Evolutionary conservation across 1,140 invertebrate genomes (phyloP).

Genomic region (Drosophila sulfurigaster): DNA sequence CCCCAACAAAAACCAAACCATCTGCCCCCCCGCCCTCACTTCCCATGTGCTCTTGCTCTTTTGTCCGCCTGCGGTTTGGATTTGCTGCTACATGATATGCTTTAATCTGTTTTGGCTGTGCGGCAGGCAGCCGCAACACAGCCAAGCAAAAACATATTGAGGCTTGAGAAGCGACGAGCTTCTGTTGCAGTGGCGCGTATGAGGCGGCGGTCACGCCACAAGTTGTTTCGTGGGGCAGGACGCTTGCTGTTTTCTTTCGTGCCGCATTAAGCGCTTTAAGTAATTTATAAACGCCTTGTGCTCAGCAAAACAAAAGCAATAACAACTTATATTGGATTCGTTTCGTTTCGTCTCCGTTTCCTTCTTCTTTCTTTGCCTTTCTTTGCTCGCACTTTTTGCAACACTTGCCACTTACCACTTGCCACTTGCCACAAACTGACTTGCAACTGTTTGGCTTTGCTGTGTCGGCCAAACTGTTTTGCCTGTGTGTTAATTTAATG

Average conservation of each 20-base stretch:
- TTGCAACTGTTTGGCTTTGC: conserved; percentile 46
- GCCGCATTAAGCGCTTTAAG: conserved; percentile 77
- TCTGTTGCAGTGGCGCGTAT: conserved; percentile 30
- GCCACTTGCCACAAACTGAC: conserved; percentile 10
- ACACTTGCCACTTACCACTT: conserved; percentile 21
- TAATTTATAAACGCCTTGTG: conserved; percentile 81
- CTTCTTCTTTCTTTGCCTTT: conserved; percentile 11
- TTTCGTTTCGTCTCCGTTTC: conserved; percentile 37
- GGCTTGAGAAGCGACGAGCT: not conserved
- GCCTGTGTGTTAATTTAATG: conserved; percentile 76
- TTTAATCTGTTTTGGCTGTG: conserved; percentile 66
- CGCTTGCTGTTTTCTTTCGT: conserved; percentile 48
- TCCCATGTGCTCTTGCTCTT: conserved; percentile 26
- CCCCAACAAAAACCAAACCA: not conserved
- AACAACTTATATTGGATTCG: conserved; percentile 76
- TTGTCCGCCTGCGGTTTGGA: conserved; percentile 75
- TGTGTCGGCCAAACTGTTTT: conserved; percentile 28
- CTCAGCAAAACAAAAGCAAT: conserved; percentile 58
- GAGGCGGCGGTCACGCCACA: conserved; percentile 60
- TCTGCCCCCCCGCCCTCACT: not conserved
- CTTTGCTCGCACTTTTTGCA: conserved; percentile 28
- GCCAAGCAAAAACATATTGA: conserved; percentile 63
- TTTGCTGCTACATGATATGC: conserved; percentile 81
- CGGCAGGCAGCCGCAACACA: not conserved
- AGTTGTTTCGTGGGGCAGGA: conserved; percentile 49